A percentile compares a stretch with the other conserved stretches of the same genome.
Evolutionary conservation across 2,113 vertebrate species (phyloP).

Genomic region (Bubo scandiacus): DNA sequence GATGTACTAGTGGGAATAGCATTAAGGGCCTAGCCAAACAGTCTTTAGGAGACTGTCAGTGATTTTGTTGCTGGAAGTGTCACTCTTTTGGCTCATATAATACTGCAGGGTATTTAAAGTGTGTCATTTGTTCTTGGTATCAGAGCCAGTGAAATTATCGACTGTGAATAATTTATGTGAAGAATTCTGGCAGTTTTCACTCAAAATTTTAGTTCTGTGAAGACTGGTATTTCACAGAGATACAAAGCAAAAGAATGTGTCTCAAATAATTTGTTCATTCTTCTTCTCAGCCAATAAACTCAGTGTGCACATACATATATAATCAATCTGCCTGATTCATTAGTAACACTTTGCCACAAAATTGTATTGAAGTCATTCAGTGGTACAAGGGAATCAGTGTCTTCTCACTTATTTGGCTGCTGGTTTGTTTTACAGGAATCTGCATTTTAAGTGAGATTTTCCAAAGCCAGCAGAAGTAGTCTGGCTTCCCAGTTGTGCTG

Average conservation of each 20-base stretch:
- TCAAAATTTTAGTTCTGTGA: not conserved
- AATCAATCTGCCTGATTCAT: not conserved
- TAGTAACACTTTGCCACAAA: not conserved
- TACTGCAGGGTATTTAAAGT: not conserved
- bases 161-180: not conserved
- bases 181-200: not conserved
- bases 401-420: not conserved
- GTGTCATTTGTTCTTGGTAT: not conserved
- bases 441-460: not conserved
- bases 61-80: not conserved
- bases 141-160: not conserved
- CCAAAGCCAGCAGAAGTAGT: not conserved
- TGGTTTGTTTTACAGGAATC: not conserved
- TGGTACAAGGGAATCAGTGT: not conserved
- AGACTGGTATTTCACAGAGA: not conserved
- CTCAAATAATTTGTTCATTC: not conserved
- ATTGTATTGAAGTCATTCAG: not conserved
- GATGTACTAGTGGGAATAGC: not conserved
- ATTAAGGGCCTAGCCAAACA: not conserved
- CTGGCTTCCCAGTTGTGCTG: not conserved
- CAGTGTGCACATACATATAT: not conserved
- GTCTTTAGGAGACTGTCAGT: not conserved
- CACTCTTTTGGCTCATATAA: not conserved
- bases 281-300: not conserved
- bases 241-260: not conserved